A percentile compares a stretch with the other conserved stretches of the same genome.
Evolutionary conservation across 1,140 invertebrate genomes (phyloP).

Genomic region (Pseudomyrmex flavicornis): DNA sequence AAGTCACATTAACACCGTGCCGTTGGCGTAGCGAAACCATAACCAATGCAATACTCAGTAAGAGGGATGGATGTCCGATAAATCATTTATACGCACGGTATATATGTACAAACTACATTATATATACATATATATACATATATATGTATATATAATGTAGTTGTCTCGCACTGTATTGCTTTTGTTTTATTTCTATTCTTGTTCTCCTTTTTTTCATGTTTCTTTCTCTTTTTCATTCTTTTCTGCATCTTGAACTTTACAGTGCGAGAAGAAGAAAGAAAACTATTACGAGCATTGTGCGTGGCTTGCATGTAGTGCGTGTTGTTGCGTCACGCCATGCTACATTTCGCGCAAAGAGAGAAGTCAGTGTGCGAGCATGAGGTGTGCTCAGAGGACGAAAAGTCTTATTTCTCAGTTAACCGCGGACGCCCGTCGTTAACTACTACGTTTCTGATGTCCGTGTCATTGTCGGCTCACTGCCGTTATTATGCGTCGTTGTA

Average conservation of each 20-base stretch:
- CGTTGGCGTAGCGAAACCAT: slow-evolving; percentile 60
- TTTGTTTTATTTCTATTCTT: too few relatives aligned
- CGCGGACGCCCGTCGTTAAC: slow-evolving; percentile 66
- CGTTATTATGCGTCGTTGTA: slow-evolving; percentile 73
- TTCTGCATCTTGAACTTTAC: too few relatives aligned
- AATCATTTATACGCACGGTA: slow-evolving; percentile 60
- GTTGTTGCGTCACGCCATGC: slow-evolving; percentile 59
- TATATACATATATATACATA: too few relatives aligned
- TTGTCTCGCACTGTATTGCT: too few relatives aligned
- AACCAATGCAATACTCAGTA: slow-evolving; percentile 20
- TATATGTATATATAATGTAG: too few relatives aligned
- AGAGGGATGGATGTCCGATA: slow-evolving; percentile 59
- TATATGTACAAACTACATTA: slow-evolving; percentile 20
- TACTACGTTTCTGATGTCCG: slow-evolving; percentile 72
- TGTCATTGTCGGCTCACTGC: slow-evolving; percentile 74
- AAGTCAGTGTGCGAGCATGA: slow-evolving; percentile 50
- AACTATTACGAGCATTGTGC: slow-evolving; percentile 52
- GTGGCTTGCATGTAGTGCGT: slow-evolving; percentile 56
- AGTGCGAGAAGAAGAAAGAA: slow-evolving; percentile 21
- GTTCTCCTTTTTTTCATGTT: too few relatives aligned
- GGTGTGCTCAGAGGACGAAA: slow-evolving; percentile 17
- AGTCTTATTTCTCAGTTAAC: slow-evolving; percentile 51
- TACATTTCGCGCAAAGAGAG: slow-evolving; percentile 63
- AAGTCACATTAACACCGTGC: slow-evolving; percentile 69
- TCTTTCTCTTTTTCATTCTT: too few relatives aligned